Percentiles rank a stretch among this genome's conserved stretches.
Evolutionary conservation across 2,888 invertebrate genomes (phyloP).

Genomic region (Dioctria rufipes): DNA sequence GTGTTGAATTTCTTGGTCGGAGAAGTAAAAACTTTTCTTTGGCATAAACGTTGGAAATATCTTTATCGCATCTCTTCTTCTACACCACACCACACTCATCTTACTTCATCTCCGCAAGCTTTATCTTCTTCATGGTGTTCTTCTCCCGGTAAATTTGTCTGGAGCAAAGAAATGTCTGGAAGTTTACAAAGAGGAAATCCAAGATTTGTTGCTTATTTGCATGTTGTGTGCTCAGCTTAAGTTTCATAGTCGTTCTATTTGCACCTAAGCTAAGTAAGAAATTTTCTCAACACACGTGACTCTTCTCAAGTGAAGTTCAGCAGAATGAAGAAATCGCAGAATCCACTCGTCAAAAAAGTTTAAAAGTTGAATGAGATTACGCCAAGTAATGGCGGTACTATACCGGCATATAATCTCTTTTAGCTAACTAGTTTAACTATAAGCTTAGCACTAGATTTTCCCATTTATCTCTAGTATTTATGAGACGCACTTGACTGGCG

Average conservation of each 20-base stretch:
- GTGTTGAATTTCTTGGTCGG: slow-evolving; percentile 27
- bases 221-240: slow-evolving; percentile 49
- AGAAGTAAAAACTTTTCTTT: slow-evolving; percentile 15
- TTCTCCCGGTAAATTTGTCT: slow-evolving; percentile 9
- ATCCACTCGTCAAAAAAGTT: slow-evolving; percentile 24
- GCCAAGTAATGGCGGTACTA: background rate
- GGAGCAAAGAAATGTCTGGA: slow-evolving; percentile 14
- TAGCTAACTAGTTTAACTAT: too few species aligned
- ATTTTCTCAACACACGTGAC: slow-evolving; percentile 33
- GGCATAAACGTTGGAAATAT: slow-evolving; percentile 34
- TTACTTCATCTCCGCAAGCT: background rate
- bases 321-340: background rate
- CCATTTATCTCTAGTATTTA: too few species aligned
- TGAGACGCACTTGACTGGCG: too few species aligned
- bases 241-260: slow-evolving; percentile 44
- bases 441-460: too few species aligned
- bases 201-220: slow-evolving; percentile 50
- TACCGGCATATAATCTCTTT: too few species aligned
- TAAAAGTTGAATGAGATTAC: slow-evolving; percentile 14
- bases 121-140: slow-evolving; percentile 4
- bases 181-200: slow-evolving; percentile 39
- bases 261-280: slow-evolving; percentile 23
- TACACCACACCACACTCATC: slow-evolving; percentile 6
- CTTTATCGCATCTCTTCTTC: slow-evolving; percentile 32
- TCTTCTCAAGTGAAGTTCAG: background rate